These are phyloP conservation scores for Eupithecia subumbrata DNA, from an alignment of 2,888 invertebrate species.

Conservation along the genomic window DNA sequence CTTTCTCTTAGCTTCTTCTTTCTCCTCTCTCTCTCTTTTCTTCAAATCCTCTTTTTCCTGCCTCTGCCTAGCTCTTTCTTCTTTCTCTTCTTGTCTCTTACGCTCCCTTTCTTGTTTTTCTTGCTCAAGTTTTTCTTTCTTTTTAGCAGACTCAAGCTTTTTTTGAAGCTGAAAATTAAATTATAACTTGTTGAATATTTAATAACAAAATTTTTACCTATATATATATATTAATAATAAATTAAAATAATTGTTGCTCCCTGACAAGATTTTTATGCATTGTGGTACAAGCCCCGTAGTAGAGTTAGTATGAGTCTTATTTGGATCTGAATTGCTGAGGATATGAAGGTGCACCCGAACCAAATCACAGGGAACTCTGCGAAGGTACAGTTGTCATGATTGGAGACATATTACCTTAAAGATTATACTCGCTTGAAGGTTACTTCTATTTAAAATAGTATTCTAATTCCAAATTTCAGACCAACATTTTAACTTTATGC, in stretches of 20 bases:
- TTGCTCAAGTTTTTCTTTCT: conserved; percentile 81
- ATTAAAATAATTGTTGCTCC: neutral
- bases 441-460: too few relatives aligned
- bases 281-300: neutral
- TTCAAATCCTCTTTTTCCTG: conserved; percentile 75
- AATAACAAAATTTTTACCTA: neutral
- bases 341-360: too few relatives aligned
- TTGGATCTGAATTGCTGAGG: too few relatives aligned
- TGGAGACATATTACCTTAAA: too few relatives aligned
- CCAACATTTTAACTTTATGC: too few relatives aligned
- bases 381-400: too few relatives aligned
- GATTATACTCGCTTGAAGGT: too few relatives aligned
- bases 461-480: too few relatives aligned
- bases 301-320: too few relatives aligned
- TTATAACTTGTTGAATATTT: neutral
- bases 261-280: neutral
- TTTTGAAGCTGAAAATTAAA: conserved; percentile 75
- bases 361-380: too few relatives aligned
- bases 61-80: conserved; percentile 74
- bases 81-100: conserved; percentile 76
- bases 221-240: neutral
- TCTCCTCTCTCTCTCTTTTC: conserved; percentile 72
- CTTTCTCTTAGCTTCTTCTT: conserved; percentile 74
- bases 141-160: conserved; percentile 83
- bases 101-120: conserved; percentile 76